Conservation (phyloP, 2,113 vertebrate genomes). For the Hypanus sabinus region DNA sequence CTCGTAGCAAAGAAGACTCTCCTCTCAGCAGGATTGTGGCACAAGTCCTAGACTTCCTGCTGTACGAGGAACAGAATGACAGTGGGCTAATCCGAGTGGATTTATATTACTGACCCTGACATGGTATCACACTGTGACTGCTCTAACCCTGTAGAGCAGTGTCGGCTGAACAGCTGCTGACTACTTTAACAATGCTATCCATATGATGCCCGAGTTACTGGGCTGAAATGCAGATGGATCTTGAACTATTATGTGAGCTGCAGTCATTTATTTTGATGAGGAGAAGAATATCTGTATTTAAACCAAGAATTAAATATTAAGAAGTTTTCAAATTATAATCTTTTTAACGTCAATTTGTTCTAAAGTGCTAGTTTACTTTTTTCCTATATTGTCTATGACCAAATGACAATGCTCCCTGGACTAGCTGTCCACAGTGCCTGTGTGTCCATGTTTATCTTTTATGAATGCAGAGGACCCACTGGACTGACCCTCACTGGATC, state of each 20-base stretch:
- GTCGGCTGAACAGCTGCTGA: conserved; percentile 31
- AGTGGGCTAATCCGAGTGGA: conserved; percentile 26
- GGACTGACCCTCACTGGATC: too few species aligned
- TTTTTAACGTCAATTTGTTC: background rate
- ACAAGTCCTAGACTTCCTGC: background rate
- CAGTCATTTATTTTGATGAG: background rate
- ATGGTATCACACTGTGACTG: conserved; percentile 29
- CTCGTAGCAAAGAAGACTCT: conserved; percentile 11
- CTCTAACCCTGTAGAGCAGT: conserved; percentile 31
- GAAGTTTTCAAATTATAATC: background rate
- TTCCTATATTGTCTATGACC: too few species aligned
- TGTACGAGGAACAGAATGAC: background rate
- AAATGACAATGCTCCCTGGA: too few species aligned
- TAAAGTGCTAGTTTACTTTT: too few species aligned
- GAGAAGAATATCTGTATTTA: background rate
- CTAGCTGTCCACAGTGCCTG: too few species aligned
- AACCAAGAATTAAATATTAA: background rate
- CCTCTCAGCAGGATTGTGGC: conserved; percentile 13
- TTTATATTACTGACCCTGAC: conserved; percentile 33
- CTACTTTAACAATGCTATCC: conserved; percentile 27
- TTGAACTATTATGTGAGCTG: background rate
- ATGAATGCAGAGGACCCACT: too few species aligned
- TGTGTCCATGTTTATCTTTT: too few species aligned
- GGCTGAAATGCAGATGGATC: background rate
- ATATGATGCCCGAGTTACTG: background rate